phyloP scores from a whole-genome alignment of 2,113 vertebrate species.

The Pandion haliaetus region DNA sequence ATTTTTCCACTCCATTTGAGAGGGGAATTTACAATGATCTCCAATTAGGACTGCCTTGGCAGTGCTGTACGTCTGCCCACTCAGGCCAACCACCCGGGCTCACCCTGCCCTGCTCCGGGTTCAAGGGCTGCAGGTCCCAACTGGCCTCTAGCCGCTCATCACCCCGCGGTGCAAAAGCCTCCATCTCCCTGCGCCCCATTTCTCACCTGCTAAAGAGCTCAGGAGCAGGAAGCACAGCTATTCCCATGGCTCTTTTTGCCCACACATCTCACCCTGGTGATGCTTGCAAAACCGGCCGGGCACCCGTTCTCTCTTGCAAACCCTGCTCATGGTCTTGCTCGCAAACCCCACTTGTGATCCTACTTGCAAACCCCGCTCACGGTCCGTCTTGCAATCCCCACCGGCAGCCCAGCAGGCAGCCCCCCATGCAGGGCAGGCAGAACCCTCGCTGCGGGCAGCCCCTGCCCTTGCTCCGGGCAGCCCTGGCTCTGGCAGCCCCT shows the following conservation, averaged over 20 bases:
- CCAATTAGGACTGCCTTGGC: conserved; percentile 14
- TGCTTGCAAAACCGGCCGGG: not conserved
- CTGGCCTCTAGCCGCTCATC: not conserved
- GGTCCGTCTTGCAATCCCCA: not conserved
- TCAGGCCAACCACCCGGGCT: rapidly evolving
- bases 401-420: not conserved
- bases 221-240: not conserved
- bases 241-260: not conserved
- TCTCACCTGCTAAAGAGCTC: not conserved
- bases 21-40: conserved; percentile 52
- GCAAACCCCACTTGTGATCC: rapidly evolving
- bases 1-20: conserved; percentile 66
- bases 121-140: not conserved
- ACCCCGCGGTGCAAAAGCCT: not conserved
- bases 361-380: not conserved
- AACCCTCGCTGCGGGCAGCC: not conserved
- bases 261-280: not conserved
- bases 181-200: not conserved
- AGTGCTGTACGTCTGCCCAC: not conserved
- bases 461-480: not conserved
- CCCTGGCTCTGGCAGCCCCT: not conserved
- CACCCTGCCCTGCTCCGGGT: not conserved
- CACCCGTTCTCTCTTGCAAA: not conserved
- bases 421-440: not conserved
- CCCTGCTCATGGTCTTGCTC: not conserved